Conservation (phyloP, 2,113 vertebrate species). For the Hemicordylus capensis region DNA sequence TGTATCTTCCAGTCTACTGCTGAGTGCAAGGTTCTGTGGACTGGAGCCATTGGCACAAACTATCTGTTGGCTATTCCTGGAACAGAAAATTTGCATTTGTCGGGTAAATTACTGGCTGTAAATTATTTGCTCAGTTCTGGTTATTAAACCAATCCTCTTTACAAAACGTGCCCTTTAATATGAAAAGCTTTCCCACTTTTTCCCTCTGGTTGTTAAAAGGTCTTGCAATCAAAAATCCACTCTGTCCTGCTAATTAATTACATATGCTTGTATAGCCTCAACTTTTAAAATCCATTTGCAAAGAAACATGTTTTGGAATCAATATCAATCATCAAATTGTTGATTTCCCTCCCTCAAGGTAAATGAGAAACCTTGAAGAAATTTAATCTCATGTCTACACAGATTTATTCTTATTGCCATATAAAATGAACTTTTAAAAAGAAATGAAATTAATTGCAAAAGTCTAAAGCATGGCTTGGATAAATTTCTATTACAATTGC, state of each 20-base stretch:
- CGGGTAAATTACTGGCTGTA: constrained; percentile 35
- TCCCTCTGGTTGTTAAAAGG: constrained; percentile 32
- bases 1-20: background rate
- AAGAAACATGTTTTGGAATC: constrained; percentile 53
- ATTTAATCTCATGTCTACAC: constrained; percentile 44
- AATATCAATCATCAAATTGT: constrained; percentile 50
- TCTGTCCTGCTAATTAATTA: constrained; percentile 60
- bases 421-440: constrained; percentile 22
- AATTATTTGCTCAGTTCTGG: background rate
- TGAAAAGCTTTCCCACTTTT: constrained; percentile 22
- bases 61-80: background rate
- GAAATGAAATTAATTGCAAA: constrained; percentile 15
- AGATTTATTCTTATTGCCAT: constrained; percentile 17
- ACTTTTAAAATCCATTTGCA: constrained; percentile 55
- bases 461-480: background rate
- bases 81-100: constrained; percentile 37
- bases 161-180: constrained; percentile 38
- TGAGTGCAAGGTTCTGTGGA: background rate
- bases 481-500: background rate
- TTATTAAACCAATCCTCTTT: constrained; percentile 46
- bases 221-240: constrained; percentile 52
- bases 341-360: constrained; percentile 34
- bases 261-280: constrained; percentile 30
- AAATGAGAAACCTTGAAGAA: constrained; percentile 35
- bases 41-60: background rate